Percentiles rank a stretch among this genome's conserved stretches.
These are phyloP conservation scores for Isurus oxyrinchus DNA, from an alignment of 2,113 vertebrate genomes.

Conservation along the genomic window DNA sequence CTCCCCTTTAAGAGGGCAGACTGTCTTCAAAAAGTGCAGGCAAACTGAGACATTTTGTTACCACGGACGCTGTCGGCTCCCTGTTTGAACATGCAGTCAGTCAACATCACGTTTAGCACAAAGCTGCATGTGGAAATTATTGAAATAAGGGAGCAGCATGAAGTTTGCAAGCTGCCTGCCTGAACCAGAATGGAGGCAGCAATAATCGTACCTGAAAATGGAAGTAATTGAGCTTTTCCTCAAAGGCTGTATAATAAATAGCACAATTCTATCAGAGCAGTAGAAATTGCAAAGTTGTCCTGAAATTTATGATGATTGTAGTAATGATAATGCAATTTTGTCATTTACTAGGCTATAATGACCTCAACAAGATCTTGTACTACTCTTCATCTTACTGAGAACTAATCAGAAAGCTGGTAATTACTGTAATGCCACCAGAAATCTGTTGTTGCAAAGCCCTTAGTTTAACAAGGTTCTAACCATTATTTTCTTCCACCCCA, in stretches of 20 bases:
- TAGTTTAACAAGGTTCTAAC: background rate
- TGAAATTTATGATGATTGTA: background rate
- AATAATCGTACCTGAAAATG: background rate
- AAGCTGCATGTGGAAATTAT: background rate
- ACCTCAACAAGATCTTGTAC: background rate
- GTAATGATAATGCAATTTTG: background rate
- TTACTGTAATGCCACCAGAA: background rate
- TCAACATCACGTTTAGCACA: background rate
- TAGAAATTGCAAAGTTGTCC: background rate
- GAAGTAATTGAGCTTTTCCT: background rate
- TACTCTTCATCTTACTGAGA: background rate
- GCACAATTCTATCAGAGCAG: background rate
- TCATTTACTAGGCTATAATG: background rate
- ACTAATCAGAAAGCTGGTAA: background rate
- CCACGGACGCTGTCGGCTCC: no score
- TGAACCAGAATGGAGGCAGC: background rate
- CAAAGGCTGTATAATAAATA: background rate
- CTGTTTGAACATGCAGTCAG: background rate
- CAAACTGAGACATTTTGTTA: background rate
- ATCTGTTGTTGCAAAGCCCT: background rate
- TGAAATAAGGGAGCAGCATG: background rate
- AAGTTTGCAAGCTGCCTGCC: background rate
- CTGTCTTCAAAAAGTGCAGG: background rate
- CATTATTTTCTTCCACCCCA: background rate
- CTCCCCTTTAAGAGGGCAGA: background rate